Evolutionary conservation across 1,140 invertebrate genomes (phyloP).

Genomic region (Lysiphlebus fabarum): DNA sequence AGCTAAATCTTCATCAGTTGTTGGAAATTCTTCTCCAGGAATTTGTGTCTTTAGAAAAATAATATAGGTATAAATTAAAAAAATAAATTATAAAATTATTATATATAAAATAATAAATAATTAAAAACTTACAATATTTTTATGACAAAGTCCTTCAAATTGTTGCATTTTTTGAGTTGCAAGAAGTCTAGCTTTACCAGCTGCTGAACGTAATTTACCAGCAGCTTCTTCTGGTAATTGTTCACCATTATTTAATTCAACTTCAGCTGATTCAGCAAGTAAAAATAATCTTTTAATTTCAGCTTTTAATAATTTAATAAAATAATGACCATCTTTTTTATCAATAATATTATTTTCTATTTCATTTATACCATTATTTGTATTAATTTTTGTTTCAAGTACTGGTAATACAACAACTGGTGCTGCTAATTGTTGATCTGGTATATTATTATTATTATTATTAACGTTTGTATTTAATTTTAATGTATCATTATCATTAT

Average conservation of each 20-base stretch:
- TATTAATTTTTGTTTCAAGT: slow-evolving; percentile 40
- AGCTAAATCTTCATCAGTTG: slow-evolving; percentile 82
- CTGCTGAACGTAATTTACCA: slow-evolving; percentile 80
- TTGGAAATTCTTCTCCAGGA: slow-evolving; percentile 78
- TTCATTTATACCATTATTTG: slow-evolving; percentile 31
- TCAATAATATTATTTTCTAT: slow-evolving; percentile 29
- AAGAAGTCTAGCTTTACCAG: slow-evolving; percentile 86
- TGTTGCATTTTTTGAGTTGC: slow-evolving; percentile 92
- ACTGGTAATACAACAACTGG: slow-evolving; percentile 54
- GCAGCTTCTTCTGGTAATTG: slow-evolving; percentile 70
- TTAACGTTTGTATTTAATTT: slow-evolving; percentile 32
- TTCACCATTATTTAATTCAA: slow-evolving; percentile 56
- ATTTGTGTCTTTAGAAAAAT: slow-evolving; percentile 59
- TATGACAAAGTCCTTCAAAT: slow-evolving; percentile 81
- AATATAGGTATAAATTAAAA: background rate
- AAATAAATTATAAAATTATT: slow-evolving; percentile 10
- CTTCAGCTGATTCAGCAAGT: slow-evolving; percentile 67
- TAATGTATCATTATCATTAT: slow-evolving; percentile 26
- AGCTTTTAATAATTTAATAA: slow-evolving; percentile 65
- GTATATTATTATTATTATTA: slow-evolving; percentile 43
- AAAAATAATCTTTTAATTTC: slow-evolving; percentile 68
- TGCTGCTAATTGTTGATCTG: slow-evolving; percentile 54
- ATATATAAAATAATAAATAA: slow-evolving; percentile 15
- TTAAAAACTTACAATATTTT: slow-evolving; percentile 69
- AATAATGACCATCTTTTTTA: slow-evolving; percentile 72